A percentile compares a stretch with the other conserved stretches of the same genome.
Conservation (phyloP, 2,113 vertebrate species). For the Phycodurus eques region DNA sequence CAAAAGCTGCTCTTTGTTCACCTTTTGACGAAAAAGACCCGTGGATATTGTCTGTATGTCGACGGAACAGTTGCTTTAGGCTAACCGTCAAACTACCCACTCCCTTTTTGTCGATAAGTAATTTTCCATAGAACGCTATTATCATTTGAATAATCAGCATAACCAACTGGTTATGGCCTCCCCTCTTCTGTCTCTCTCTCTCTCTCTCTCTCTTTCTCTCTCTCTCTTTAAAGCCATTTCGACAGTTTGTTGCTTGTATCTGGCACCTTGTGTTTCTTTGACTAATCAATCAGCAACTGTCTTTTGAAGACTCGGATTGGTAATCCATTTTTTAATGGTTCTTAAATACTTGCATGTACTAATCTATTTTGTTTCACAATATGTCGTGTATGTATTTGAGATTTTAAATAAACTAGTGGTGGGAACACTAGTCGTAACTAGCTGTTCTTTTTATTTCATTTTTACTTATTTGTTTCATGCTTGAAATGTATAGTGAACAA, state of each 20-base stretch:
- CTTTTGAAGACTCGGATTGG: conserved; percentile 22
- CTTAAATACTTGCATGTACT: conserved; percentile 34
- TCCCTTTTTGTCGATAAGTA: not conserved
- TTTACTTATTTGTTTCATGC: not conserved
- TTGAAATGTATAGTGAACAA: not conserved
- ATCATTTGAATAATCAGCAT: conserved; percentile 11
- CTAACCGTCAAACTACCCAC: not conserved
- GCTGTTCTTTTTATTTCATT: not conserved
- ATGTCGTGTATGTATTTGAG: conserved; percentile 10
- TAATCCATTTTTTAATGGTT: not conserved
- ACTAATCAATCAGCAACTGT: conserved; percentile 12
- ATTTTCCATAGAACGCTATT: not conserved
- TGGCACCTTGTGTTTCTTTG: conserved; percentile 9
- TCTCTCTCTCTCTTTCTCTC: not conserved
- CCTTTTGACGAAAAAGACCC: not conserved
- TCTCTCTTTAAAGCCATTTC: not conserved
- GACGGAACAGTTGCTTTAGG: not conserved
- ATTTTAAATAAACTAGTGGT: not conserved
- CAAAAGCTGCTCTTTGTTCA: not conserved
- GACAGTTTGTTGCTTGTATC: conserved; percentile 29
- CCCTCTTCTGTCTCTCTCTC: not conserved
- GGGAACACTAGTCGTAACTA: not conserved
- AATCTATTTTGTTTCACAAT: conserved; percentile 1
- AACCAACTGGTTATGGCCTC: not conserved
- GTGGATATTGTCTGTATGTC: conserved; percentile 4